These are phyloP conservation scores for Manduca sexta DNA, from an alignment of 1,140 invertebrate species.

Conservation along the genomic window DNA sequence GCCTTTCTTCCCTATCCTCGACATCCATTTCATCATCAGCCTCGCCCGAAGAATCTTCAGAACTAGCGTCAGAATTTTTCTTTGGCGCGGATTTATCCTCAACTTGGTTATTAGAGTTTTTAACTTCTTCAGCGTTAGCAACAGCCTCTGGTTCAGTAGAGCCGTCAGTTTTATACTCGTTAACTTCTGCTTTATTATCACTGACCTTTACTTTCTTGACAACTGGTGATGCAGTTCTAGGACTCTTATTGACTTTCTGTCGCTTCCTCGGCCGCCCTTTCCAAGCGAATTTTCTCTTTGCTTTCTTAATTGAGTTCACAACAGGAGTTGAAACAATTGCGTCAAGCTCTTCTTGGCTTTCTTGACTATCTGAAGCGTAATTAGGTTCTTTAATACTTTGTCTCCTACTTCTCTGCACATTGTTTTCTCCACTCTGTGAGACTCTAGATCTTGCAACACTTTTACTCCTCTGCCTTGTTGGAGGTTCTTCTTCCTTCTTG, in stretches of 20 bases:
- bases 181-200: constrained; percentile 25
- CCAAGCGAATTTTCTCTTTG: constrained; percentile 61
- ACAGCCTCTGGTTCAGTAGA: constrained; percentile 32
- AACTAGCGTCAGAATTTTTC: constrained; percentile 68
- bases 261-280: constrained; percentile 43
- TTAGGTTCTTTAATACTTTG: constrained; percentile 39
- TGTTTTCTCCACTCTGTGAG: constrained; percentile 60
- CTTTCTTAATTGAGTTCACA: constrained; percentile 41
- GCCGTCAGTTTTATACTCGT: constrained; percentile 43
- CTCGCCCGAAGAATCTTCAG: constrained; percentile 76
- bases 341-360: constrained; percentile 57
- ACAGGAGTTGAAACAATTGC: constrained; percentile 29
- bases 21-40: constrained; percentile 78
- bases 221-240: constrained; percentile 30
- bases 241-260: constrained; percentile 32
- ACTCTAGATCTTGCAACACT: constrained; percentile 58
- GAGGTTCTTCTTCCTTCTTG: constrained; percentile 37
- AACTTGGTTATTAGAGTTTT: constrained; percentile 21
- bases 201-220: constrained; percentile 47
- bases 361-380: constrained; percentile 63
- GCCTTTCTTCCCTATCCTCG: constrained; percentile 68
- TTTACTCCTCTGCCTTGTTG: constrained; percentile 59
- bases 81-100: constrained; percentile 64
- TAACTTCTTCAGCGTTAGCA: constrained; percentile 19
- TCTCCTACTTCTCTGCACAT: constrained; percentile 40